phyloP scores from a whole-genome alignment of 2,113 vertebrate species.

The Malaclemys terrapin region DNA sequence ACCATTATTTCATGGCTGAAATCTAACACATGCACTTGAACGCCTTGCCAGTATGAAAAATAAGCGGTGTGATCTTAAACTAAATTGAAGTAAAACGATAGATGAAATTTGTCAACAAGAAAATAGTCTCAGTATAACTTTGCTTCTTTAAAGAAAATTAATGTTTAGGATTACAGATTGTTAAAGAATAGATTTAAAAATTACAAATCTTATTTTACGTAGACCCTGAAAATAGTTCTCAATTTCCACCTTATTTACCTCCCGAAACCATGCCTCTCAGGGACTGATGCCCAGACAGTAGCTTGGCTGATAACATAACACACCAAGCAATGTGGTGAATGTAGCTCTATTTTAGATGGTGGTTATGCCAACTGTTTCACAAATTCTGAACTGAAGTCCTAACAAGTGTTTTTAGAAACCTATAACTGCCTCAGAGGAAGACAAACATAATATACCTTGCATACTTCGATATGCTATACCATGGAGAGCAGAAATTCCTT shows the following conservation, averaged over 20 bases:
- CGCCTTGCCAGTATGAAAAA: neutral
- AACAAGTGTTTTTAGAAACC: neutral
- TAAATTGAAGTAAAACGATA: neutral
- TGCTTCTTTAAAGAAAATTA: neutral
- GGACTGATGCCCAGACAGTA: no score
- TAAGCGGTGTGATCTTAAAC: neutral
- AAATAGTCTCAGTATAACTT: neutral
- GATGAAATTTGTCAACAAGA: neutral
- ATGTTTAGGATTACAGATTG: neutral
- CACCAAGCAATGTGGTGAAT: no score
- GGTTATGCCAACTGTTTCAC: neutral
- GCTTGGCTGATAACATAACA: no score
- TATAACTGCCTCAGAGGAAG: neutral
- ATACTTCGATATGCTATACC: fast-evolving
- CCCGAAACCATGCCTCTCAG: no score
- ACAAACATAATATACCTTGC: neutral
- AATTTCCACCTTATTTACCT: neutral
- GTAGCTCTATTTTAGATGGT: neutral
- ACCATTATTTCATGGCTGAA: no score
- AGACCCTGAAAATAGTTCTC: neutral
- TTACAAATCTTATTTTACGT: neutral
- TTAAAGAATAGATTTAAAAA: neutral
- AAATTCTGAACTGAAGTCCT: neutral
- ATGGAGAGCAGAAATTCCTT: neutral
- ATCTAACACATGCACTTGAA: neutral